Conservation (phyloP, 2,888 invertebrate genomes). For the Chrysodeixis includens region DNA sequence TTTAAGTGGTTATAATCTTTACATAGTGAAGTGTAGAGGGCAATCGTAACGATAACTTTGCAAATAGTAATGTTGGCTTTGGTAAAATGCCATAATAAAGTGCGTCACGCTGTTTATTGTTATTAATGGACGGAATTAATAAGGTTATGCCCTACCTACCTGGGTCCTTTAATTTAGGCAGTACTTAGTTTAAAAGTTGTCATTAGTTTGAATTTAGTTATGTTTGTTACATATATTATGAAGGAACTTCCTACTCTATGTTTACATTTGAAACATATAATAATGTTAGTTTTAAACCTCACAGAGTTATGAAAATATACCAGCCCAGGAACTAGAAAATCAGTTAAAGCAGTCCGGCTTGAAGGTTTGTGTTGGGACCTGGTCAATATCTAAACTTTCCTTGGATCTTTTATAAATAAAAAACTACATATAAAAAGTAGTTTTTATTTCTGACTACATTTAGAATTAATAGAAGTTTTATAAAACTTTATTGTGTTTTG, state of each 20-base stretch:
- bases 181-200: not conserved
- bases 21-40: constrained; percentile 9
- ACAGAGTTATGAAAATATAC: no score
- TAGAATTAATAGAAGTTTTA: no score
- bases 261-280: no score
- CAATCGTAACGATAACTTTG: constrained; percentile 29
- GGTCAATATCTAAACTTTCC: no score
- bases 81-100: constrained; percentile 40
- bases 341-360: no score
- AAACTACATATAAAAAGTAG: no score
- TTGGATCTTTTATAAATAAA: no score
- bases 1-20: constrained; percentile 28
- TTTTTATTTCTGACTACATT: no score
- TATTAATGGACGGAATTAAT: constrained; percentile 9
- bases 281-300: no score
- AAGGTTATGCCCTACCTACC: constrained; percentile 31
- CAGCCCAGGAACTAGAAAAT: no score
- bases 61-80: constrained; percentile 30
- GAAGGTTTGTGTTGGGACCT: no score
- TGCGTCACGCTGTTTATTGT: constrained; percentile 30
- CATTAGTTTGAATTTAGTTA: not conserved
- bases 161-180: constrained; percentile 14
- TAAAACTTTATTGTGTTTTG: no score
- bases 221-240: not conserved
- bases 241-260: not conserved